Evolutionary conservation across 2,888 invertebrate genomes (phyloP), one percentile per base, ranked within the genome.

Genomic region (Callosobruchus maculatus): DNA sequence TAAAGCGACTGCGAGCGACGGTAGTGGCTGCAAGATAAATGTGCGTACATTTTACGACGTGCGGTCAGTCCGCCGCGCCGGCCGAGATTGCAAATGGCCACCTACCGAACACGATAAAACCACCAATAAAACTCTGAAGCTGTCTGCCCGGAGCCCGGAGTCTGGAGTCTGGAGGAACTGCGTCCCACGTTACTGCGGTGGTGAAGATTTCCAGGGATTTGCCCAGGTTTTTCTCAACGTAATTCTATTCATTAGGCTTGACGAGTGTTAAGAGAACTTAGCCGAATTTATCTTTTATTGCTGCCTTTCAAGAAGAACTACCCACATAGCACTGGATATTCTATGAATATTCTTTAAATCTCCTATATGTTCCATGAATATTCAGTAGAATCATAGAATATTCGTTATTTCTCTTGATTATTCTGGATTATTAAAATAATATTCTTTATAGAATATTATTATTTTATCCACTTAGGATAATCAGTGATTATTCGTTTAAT

Each of bases 21-120:
- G 49, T 1, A 49, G 49, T 49, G 49, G 49, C 49, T 13, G 73
- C 73, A 77, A 75, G 79, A 80, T 79, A 78, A 79, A 80, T 76
- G 79, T 76, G 79, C 77, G 80, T 75, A 79, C 79, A 80, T 80
- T 80, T 79, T 78, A 80, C 78, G 77, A 78, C 74, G 79, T 78
- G 78, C 76, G 77, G 78, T 78, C 78, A 76, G 77, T 70, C 72
- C 74, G 77, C 72, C 74, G 77, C 49, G 49, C 18, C 13, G 18
- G 49, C 49, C 4, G 13, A 49, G 79, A 78, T 79, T 81, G 79
- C 79, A 81, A 81, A 81, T 81, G 74, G 77, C 77, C 74, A 73
- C 49, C 49, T 73, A 76, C 76, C 75, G 76, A 76, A 78, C 75
- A 78, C 74, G 73, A 73, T 20, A 73, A 75, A 76, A 72, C 78